Percentiles rank a stretch among this genome's conserved stretches.
These are phyloP conservation scores for Heliconius nattereri DNA, from an alignment of 1,140 invertebrate genomes.

Conservation along the genomic window DNA sequence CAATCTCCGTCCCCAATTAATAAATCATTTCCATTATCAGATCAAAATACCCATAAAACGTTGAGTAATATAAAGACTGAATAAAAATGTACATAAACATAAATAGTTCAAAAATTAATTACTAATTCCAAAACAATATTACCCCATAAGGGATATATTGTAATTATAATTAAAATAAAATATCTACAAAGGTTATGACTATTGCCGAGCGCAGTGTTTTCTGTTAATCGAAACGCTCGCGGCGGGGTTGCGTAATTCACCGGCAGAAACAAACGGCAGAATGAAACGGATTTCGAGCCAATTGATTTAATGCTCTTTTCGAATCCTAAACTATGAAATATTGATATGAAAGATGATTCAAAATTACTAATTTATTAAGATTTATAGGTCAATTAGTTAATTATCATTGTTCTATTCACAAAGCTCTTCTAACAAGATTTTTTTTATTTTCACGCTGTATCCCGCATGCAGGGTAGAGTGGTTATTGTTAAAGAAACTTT, in stretches of 20 bases:
- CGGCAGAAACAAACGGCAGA: constrained; percentile 1
- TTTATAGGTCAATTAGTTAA: not conserved
- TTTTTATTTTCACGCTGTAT: no score
- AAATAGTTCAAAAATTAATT: not conserved
- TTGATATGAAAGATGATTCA: not conserved
- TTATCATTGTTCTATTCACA: not conserved
- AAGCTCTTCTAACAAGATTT: not conserved
- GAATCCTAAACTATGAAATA: constrained; percentile 1
- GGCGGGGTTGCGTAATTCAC: constrained; percentile 1
- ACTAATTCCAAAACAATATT: not conserved
- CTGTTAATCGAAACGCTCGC: constrained; percentile 11
- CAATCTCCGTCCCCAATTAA: no score
- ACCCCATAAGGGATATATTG: not conserved
- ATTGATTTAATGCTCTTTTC: constrained; percentile 7
- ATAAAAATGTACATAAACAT: not conserved
- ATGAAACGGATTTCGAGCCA: not conserved
- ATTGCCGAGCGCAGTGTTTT: not conserved
- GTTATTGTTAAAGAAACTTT: no score
- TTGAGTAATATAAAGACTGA: no score
- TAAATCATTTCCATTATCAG: no score
- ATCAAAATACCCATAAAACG: no score
- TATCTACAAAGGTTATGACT: not conserved
- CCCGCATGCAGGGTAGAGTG: no score
- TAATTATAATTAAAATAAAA: constrained; percentile 1
- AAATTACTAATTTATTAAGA: not conserved